These are phyloP conservation scores for Salmo trutta DNA, from an alignment of 2,797 vertebrate species.

Conservation along the genomic window DNA sequence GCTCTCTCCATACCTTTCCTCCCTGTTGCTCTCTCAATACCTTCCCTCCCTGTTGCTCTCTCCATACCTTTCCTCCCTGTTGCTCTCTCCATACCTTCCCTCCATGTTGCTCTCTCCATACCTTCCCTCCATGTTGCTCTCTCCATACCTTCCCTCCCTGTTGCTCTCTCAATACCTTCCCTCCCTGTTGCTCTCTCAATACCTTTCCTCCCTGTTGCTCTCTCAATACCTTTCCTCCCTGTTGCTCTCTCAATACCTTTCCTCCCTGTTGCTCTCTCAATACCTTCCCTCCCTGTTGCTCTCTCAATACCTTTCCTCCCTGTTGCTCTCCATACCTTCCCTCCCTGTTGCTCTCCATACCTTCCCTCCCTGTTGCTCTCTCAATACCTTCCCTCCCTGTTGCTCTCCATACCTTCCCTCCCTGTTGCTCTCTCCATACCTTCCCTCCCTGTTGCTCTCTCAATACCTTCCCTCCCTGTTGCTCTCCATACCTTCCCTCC, in stretches of 20 bases:
- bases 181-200: neutral
- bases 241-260: neutral
- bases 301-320: too few relatives aligned
- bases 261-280: too few relatives aligned
- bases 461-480: neutral
- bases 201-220: neutral
- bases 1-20: too few relatives aligned
- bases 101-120: neutral
- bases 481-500: too few relatives aligned
- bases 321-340: too few relatives aligned
- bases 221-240: neutral
- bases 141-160: neutral
- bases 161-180: neutral
- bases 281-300: too few relatives aligned
- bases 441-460: neutral
- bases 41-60: too few relatives aligned
- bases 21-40: too few relatives aligned
- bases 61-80: too few relatives aligned
- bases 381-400: neutral
- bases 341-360: too few relatives aligned
- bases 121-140: neutral
- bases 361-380: neutral
- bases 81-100: neutral
- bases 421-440: neutral
- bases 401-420: neutral